A percentile compares a stretch with the other conserved stretches of the same genome.
Evolutionary conservation across 2,113 vertebrate species (phyloP).

Genomic region (Arvicanthis niloticus): DNA sequence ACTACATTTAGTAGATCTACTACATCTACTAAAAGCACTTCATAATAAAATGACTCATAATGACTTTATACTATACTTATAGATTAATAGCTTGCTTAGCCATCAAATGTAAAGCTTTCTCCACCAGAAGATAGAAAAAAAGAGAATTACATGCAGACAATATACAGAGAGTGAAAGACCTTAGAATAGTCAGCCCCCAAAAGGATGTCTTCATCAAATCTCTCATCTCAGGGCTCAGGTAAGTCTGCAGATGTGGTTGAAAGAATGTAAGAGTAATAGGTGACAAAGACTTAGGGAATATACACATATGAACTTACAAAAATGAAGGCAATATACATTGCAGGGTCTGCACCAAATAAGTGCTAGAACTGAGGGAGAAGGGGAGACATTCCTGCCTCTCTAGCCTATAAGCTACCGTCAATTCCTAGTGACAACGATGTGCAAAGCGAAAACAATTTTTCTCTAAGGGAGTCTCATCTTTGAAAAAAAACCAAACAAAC

Average conservation of each 20-base stretch:
- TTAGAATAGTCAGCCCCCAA: background rate
- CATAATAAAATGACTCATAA: background rate
- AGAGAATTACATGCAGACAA: background rate
- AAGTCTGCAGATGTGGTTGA: background rate
- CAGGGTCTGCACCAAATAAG: background rate
- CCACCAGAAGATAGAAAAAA: background rate
- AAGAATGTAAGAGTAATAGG: background rate
- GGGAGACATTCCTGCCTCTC: background rate
- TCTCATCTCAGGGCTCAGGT: background rate
- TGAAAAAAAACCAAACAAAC: background rate
- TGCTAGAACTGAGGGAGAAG: background rate
- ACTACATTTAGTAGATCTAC: too few species aligned
- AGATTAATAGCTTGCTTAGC: background rate
- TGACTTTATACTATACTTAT: background rate
- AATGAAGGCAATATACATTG: background rate
- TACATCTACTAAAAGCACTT: background rate
- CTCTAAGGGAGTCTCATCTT: background rate
- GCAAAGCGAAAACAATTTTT: background rate
- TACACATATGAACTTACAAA: background rate
- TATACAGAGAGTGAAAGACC: background rate
- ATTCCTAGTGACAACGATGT: background rate
- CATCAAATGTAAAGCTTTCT: background rate
- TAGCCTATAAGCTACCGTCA: background rate
- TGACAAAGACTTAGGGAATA: background rate
- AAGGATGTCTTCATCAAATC: background rate